Evolutionary conservation across 2,797 vertebrate genomes (phyloP).

Genomic region (Kryptolebias ocellatus): DNA sequence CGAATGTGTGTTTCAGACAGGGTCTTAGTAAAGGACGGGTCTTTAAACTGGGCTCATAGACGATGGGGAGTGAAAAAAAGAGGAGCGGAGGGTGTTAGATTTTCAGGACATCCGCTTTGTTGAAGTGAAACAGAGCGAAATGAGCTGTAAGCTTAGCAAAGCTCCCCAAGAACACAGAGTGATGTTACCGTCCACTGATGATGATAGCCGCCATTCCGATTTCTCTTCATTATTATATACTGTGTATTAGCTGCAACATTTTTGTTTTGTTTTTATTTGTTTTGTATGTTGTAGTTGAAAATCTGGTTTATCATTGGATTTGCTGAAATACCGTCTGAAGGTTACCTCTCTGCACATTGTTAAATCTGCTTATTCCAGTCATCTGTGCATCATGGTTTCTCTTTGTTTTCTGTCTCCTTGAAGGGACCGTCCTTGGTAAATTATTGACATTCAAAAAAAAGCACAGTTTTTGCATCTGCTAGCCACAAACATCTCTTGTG

Average conservation of each 20-base stretch:
- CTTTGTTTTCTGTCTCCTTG: slow-evolving; percentile 11
- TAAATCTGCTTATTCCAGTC: slow-evolving; percentile 30
- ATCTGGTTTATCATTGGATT: slow-evolving; percentile 2
- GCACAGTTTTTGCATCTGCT: slow-evolving; percentile 22
- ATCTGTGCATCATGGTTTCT: slow-evolving; percentile 19
- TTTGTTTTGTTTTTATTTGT: slow-evolving; percentile 16
- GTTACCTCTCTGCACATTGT: neutral
- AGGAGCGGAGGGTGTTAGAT: slow-evolving; percentile 34
- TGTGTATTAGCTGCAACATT: slow-evolving; percentile 37
- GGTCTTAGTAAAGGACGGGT: slow-evolving; percentile 55
- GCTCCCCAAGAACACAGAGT: slow-evolving; percentile 42
- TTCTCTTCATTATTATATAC: slow-evolving; percentile 16
- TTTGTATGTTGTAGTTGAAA: slow-evolving; percentile 10
- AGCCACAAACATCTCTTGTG: slow-evolving; percentile 40
- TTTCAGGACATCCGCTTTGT: slow-evolving; percentile 65
- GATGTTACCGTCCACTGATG: slow-evolving; percentile 39
- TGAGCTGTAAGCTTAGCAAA: slow-evolving; percentile 52
- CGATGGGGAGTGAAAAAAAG: slow-evolving; percentile 24
- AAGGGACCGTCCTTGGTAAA: slow-evolving; percentile 39
- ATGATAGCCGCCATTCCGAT: slow-evolving; percentile 28
- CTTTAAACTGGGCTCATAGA: slow-evolving; percentile 59
- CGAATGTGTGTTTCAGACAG: slow-evolving; percentile 55
- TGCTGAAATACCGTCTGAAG: neutral
- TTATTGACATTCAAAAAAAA: slow-evolving; percentile 32
- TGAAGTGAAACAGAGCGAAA: slow-evolving; percentile 59